These are phyloP conservation scores for Ptychochromis oligacanthus DNA, from an alignment of 2,113 vertebrate species.

Conservation along the genomic window DNA sequence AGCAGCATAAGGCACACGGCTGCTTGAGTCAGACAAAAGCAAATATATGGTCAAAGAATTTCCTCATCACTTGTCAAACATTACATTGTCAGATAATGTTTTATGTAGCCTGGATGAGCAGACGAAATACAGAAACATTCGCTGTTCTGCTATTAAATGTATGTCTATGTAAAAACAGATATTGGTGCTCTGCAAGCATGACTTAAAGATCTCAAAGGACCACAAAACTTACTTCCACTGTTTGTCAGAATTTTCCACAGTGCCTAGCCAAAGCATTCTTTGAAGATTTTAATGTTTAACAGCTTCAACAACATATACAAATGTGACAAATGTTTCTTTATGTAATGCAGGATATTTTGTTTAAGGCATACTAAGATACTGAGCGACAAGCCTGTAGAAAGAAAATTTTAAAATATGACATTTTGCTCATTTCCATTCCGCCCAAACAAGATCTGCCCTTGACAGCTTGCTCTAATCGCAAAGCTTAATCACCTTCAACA, in stretches of 20 bases:
- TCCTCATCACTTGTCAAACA: not conserved
- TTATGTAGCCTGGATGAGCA: not conserved
- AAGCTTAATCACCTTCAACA: constrained; percentile 69
- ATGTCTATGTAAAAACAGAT: not conserved
- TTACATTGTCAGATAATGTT: not conserved
- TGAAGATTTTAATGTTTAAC: not conserved
- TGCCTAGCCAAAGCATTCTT: not conserved
- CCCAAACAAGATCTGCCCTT: constrained; percentile 55
- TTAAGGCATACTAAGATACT: not conserved
- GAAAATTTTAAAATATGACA: not conserved
- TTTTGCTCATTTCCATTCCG: constrained; percentile 25
- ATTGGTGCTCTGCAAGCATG: not conserved
- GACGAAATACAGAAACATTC: not conserved
- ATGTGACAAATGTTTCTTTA: not conserved
- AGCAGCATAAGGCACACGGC: not conserved
- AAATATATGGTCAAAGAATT: not conserved
- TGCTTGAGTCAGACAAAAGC: not conserved
- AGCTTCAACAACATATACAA: not conserved
- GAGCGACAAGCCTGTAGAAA: not conserved
- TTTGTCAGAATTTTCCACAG: not conserved
- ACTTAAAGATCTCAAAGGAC: not conserved
- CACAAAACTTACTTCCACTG: not conserved
- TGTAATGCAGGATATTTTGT: not conserved
- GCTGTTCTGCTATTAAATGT: not conserved
- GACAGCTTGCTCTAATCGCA: constrained; percentile 68